phyloP scores from a whole-genome alignment of 2,888 invertebrate species.

The Pammene aurita region DNA sequence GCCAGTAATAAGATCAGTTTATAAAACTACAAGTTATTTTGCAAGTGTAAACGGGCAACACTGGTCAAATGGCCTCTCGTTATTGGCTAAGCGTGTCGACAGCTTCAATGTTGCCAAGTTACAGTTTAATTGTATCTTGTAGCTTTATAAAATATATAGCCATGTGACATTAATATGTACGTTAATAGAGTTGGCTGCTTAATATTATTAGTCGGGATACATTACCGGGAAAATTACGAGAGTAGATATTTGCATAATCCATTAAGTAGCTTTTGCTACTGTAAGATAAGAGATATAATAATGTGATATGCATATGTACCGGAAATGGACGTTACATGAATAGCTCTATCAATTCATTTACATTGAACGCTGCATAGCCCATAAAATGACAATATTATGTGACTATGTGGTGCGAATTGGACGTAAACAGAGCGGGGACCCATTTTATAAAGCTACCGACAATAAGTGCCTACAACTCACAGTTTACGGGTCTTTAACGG shows the following conservation, averaged over 20 bases:
- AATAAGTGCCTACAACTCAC: too few species aligned
- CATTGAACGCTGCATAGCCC: background rate
- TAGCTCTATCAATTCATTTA: constrained; percentile 4
- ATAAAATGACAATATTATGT: too few species aligned
- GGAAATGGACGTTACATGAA: constrained; percentile 13
- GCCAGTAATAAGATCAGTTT: constrained; percentile 46
- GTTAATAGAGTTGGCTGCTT: constrained; percentile 24
- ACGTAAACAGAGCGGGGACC: too few species aligned
- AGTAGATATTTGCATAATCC: constrained; percentile 38
- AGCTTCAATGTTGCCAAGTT: too few species aligned
- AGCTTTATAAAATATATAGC: background rate
- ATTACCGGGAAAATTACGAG: constrained; percentile 11
- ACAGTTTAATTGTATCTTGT: too few species aligned
- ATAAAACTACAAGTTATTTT: background rate
- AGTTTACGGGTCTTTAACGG: too few species aligned
- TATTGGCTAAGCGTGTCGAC: too few species aligned
- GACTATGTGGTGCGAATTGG: too few species aligned
- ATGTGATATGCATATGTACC: background rate
- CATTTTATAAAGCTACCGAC: too few species aligned
- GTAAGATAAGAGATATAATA: constrained; percentile 6
- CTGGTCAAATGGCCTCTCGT: too few species aligned
- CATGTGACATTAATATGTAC: constrained; percentile 49
- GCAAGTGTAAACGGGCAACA: too few species aligned
- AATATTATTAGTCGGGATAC: constrained; percentile 31
- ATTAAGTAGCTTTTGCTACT: constrained; percentile 9